phyloP scores from a whole-genome alignment of 2,113 vertebrate species.

The Upupa epops region DNA sequence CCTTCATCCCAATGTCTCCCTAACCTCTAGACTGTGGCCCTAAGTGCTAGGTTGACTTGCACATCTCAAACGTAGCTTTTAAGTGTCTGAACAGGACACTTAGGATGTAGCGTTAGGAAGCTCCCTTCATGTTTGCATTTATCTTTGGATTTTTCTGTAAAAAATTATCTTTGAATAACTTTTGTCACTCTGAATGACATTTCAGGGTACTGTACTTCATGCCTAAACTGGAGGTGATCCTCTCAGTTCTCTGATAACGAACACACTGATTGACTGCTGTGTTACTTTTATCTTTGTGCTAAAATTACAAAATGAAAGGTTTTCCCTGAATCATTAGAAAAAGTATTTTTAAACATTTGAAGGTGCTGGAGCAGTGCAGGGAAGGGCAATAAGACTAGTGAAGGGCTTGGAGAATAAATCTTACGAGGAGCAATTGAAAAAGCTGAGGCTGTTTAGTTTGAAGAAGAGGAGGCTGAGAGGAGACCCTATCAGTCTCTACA shows the following conservation, averaged over 20 bases:
- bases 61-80: background rate
- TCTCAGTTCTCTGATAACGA: background rate
- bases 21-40: no score
- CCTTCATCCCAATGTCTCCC: no score
- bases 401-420: no score
- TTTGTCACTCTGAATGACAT: background rate
- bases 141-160: background rate
- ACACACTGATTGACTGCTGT: background rate
- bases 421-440: no score
- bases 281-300: background rate
- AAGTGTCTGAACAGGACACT: background rate
- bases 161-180: background rate
- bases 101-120: no score
- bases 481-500: no score
- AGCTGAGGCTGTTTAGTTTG: no score
- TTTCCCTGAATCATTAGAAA: background rate
- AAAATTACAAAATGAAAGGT: background rate
- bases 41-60: no score
- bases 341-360: background rate
- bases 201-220: background rate
- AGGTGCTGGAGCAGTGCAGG: background rate
- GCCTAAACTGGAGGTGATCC: background rate
- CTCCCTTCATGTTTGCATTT: background rate
- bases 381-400: no score
- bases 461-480: no score